Base-by-base conservation (phyloP, 2,888 invertebrate genomes). In the Maniola hyperantus region DNA sequence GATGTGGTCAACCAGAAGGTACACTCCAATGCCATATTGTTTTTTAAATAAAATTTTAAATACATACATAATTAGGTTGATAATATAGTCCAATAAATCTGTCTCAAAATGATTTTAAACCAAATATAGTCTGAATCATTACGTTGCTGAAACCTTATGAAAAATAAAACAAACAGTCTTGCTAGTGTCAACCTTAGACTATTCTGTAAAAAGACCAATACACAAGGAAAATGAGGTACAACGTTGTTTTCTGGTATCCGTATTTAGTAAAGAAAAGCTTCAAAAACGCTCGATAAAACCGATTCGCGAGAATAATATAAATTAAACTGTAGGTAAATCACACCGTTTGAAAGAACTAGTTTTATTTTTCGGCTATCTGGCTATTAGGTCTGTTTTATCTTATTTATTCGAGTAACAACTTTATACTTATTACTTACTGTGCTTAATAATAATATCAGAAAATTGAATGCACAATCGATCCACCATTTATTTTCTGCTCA, bases 401-500 rank as follows among this genome's bases (percentile, higher is more conserved):
- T 5, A 5, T 4, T 1, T 39, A 36, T 7, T n/a, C 26, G n/a
- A 39, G 36, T 6, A n/a, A 61, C 13, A 13, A 36, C 42, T 57
- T 11, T 18, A 39, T 39, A 10, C 10, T 10, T 11, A 39, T 11
- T 76, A 83, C 83, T 82, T 76, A 83, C 73, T 59, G 50, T 69
- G 58, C 65, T 54, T 42, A 71, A 76, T 73, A 76, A 71, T 74
- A 77, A 76, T 75, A 70, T 72, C 68, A 71, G 68, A 58, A 69
- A 71, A 67, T 69, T 71, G 71, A 66, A 62, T 54, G 10, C 54
- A 58, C 71, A 78, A 77, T 77, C 79, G 82, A 79, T 78, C 77
- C 76, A 83, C 78, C 82, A 83, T 84, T 74, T 76, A 83, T 77
- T 77, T 72, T 36, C 44, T 68, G 66, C 73, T 61, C 13, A 69